Conservation (phyloP, 2,888 invertebrate species). For the Troides aeacus region DNA sequence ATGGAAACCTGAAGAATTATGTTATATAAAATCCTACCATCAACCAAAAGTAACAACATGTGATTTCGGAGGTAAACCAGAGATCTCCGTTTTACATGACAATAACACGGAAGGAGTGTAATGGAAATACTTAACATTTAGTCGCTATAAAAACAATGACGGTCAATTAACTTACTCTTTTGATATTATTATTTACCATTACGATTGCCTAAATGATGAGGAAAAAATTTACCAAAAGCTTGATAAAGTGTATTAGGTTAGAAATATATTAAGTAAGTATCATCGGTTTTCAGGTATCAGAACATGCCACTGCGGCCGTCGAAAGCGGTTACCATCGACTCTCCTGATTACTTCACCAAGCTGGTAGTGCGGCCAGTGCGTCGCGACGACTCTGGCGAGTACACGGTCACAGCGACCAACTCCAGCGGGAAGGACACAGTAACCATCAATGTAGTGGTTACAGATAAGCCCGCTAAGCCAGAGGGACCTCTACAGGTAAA, state of each 20-base stretch:
- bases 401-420: conserved; percentile 91
- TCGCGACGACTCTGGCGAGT: conserved; percentile 92
- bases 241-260: background rate
- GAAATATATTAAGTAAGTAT: background rate
- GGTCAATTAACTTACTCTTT: too few species aligned
- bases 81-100: too few species aligned
- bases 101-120: too few species aligned
- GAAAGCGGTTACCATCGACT: conserved; percentile 89
- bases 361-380: conserved; percentile 88
- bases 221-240: background rate
- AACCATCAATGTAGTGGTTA: conserved; percentile 89
- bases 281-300: conserved; percentile 80
- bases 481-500: conserved; percentile 92
- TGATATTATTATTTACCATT: too few species aligned
- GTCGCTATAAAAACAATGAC: too few species aligned
- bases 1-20: background rate
- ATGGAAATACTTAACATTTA: too few species aligned
- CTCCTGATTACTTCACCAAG: conserved; percentile 93
- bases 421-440: conserved; percentile 93
- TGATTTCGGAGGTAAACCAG: too few species aligned
- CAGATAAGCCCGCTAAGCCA: conserved; percentile 92
- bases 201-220: too few species aligned
- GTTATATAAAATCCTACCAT: too few species aligned
- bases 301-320: conserved; percentile 85
- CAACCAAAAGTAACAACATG: too few species aligned